phyloP scores from a whole-genome alignment of 2,888 invertebrate genomes.

The Stramonita haemastoma region DNA sequence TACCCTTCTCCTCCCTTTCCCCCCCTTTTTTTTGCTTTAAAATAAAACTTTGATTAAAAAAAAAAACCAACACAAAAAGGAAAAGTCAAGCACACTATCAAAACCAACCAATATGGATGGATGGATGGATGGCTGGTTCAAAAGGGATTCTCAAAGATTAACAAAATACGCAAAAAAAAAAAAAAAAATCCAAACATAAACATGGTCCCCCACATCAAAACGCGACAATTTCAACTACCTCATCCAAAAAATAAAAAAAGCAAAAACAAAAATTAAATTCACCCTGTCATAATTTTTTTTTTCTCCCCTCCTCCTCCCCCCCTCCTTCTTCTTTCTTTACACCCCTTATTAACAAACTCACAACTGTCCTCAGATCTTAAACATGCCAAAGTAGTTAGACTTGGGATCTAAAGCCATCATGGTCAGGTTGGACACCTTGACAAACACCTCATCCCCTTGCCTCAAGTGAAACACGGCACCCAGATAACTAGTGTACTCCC shows the following conservation, averaged over 20 bases:
- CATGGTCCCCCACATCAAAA: neutral
- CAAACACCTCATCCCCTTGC: constrained; percentile 70
- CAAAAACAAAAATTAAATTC: no score
- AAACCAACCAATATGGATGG: no score
- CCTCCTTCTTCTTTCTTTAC: neutral
- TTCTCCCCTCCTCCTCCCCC: neutral
- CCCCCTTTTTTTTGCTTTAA: no score
- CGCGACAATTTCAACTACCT: neutral
- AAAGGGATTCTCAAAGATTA: no score
- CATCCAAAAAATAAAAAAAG: neutral
- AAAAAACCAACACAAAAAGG: no score
- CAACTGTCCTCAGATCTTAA: constrained; percentile 54
- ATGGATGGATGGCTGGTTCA: no score
- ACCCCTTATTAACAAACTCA: neutral
- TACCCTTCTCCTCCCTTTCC: no score
- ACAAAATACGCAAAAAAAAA: neutral
- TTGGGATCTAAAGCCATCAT: constrained; percentile 66
- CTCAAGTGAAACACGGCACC: constrained; percentile 71
- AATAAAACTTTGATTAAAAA: no score
- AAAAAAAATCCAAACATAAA: neutral
- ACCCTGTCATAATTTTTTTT: neutral
- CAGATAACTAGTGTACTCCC: constrained; percentile 72
- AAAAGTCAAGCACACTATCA: no score
- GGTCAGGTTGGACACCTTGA: constrained; percentile 71
- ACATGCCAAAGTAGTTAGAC: constrained; percentile 71